These are phyloP conservation scores for Ornithoptera priamus DNA, from an alignment of 2,888 invertebrate genomes.

Conservation along the genomic window DNA sequence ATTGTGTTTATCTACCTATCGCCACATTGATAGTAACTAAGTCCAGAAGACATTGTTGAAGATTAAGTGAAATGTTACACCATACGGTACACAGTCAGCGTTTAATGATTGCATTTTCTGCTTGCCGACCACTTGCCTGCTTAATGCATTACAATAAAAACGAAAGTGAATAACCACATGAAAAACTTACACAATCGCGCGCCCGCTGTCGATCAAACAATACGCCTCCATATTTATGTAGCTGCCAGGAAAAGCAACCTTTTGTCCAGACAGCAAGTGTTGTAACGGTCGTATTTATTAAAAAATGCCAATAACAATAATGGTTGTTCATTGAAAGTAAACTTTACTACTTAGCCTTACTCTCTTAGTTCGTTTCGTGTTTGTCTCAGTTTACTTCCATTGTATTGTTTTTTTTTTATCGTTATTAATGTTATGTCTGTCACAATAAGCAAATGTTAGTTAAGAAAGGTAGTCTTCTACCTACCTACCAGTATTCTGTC, in stretches of 20 bases:
- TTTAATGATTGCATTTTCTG: not conserved
- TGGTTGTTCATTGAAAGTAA: slow-evolving; percentile 1
- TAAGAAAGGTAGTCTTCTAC: not conserved
- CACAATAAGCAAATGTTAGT: slow-evolving; percentile 9
- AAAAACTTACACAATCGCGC: slow-evolving; percentile 35
- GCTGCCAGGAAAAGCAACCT: slow-evolving; percentile 11
- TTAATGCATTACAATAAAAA: slow-evolving; percentile 32
- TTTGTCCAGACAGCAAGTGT: slow-evolving; percentile 8
- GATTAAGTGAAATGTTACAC: too few relatives aligned
- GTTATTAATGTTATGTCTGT: slow-evolving; percentile 28
- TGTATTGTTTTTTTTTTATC: slow-evolving; percentile 9
- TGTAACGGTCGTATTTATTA: slow-evolving; percentile 2
- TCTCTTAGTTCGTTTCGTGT: not conserved
- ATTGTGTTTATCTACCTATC: too few relatives aligned
- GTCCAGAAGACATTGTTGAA: too few relatives aligned
- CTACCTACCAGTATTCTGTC: too few relatives aligned
- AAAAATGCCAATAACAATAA: slow-evolving; percentile 6
- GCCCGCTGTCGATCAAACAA: slow-evolving; percentile 15
- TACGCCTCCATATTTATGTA: not conserved
- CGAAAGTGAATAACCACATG: slow-evolving; percentile 36
- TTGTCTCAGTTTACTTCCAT: not conserved
- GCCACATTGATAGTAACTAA: too few relatives aligned
- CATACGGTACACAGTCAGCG: too few relatives aligned
- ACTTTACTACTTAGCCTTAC: not conserved
- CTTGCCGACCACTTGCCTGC: slow-evolving; percentile 17